These are phyloP conservation scores for Ooceraea biroi DNA, from an alignment of 1,140 invertebrate genomes.

Conservation along the genomic window DNA sequence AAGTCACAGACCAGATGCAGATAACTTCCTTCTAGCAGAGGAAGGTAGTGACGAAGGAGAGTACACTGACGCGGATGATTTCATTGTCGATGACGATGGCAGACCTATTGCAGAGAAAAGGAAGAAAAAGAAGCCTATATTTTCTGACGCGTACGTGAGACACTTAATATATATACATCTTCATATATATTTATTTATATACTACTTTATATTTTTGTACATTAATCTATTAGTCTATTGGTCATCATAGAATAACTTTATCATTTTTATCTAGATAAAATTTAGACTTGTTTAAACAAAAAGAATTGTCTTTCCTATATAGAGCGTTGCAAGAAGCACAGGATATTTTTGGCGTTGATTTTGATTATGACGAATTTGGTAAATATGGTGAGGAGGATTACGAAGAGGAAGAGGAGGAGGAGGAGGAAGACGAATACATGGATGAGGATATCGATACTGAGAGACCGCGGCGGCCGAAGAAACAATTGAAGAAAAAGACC, in stretches of 20 bases:
- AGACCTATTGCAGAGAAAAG: constrained; percentile 95
- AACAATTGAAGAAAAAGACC: constrained; percentile 92
- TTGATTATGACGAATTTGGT: constrained; percentile 98
- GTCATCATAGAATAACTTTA: not conserved
- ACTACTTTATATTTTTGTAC: not conserved
- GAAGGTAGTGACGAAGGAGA: constrained; percentile 93
- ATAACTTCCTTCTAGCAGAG: constrained; percentile 90
- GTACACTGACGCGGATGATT: constrained; percentile 96
- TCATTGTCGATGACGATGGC: constrained; percentile 99
- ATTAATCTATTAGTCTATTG: not conserved
- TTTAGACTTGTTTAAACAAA: not conserved
- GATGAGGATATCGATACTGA: constrained; percentile 90
- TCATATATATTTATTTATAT: not conserved
- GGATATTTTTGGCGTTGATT: constrained; percentile 99
- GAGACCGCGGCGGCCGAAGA: constrained; percentile 88
- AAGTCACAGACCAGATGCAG: constrained; percentile 88
- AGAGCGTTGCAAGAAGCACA: constrained; percentile 98
- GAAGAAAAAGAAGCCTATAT: constrained; percentile 95
- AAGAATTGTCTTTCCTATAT: constrained; percentile 63
- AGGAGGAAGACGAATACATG: constrained; percentile 91
- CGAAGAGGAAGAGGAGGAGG: constrained; percentile 92
- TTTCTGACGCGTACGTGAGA: constrained; percentile 93
- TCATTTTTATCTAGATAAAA: not conserved
- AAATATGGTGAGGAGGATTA: constrained; percentile 95
- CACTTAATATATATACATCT: not conserved